Evolutionary conservation across 2,888 invertebrate species (phyloP).

Genomic region (Trimorus sp.): DNA sequence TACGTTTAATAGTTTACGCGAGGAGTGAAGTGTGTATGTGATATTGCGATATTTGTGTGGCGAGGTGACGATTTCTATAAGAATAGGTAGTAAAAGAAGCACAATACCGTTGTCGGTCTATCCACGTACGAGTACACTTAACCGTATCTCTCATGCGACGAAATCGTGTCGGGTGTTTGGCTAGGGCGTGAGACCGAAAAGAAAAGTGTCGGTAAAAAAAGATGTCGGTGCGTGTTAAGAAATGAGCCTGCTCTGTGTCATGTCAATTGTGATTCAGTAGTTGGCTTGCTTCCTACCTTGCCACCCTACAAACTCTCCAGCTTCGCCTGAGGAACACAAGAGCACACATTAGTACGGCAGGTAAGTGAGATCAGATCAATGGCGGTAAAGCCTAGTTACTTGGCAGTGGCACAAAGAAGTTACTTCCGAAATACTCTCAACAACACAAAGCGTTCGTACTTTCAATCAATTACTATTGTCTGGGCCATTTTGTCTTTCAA

Average conservation of each 20-base stretch:
- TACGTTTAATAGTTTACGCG: conserved; percentile 35
- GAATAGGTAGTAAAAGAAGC: no score
- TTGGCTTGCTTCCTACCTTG: conserved; percentile 86
- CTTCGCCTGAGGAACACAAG: conserved; percentile 87
- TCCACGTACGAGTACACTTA: no score
- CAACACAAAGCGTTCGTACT: conserved; percentile 65
- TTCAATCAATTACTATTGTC: conserved; percentile 34
- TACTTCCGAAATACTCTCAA: conserved; percentile 67
- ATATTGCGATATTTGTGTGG: no score
- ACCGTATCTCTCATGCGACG: no score
- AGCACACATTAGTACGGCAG: conserved; percentile 84
- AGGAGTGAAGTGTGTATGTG: no score
- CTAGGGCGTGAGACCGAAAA: no score
- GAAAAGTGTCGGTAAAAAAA: no score
- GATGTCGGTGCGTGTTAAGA: no score
- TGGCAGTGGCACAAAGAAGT: conserved; percentile 78
- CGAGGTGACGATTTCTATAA: no score
- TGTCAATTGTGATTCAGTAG: conserved; percentile 82
- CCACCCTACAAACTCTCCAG: conserved; percentile 90
- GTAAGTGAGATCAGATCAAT: conserved; percentile 81
- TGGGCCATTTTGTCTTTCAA: conserved; percentile 4
- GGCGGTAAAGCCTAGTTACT: conserved; percentile 81
- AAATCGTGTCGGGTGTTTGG: no score
- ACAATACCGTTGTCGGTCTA: no score
- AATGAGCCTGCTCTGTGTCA: conserved; percentile 77